Conservation (phyloP, 2,888 invertebrate species). For the Zaprionus bogoriensis region DNA sequence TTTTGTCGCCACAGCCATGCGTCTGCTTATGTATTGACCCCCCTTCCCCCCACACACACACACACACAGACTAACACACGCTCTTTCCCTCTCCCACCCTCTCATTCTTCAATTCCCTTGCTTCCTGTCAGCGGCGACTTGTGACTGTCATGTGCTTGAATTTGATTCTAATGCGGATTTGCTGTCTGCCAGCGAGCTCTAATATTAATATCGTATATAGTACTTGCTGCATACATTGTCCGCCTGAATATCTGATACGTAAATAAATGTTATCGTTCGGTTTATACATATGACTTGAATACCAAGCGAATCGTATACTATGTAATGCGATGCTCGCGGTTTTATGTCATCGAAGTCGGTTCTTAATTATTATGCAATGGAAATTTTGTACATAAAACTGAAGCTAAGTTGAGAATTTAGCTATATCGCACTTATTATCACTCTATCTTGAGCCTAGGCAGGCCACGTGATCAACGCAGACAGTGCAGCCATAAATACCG, state of each 20-base stretch:
- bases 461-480: neutral
- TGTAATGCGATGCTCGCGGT: neutral
- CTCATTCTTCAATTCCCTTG: neutral
- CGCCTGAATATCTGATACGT: neutral
- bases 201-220: neutral
- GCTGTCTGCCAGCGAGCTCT: neutral
- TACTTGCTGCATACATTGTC: neutral
- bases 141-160: conserved; percentile 40
- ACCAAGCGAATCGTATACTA: neutral
- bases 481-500: conserved; percentile 14
- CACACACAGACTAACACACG: no score
- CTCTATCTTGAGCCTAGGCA: neutral
- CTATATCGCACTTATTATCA: neutral
- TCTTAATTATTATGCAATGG: neutral
- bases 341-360: neutral
- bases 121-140: conserved; percentile 17
- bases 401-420: neutral
- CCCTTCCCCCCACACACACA: neutral
- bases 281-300: neutral
- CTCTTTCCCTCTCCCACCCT: neutral
- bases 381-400: neutral
- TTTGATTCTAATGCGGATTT: conserved; percentile 61
- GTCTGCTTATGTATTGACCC: neutral
- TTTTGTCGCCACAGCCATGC: conserved; percentile 40
- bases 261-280: neutral